Percentiles rank a stretch among this genome's conserved stretches.
phyloP scores from a whole-genome alignment of 2,797 vertebrate species.

The Thalassophryne amazonica region DNA sequence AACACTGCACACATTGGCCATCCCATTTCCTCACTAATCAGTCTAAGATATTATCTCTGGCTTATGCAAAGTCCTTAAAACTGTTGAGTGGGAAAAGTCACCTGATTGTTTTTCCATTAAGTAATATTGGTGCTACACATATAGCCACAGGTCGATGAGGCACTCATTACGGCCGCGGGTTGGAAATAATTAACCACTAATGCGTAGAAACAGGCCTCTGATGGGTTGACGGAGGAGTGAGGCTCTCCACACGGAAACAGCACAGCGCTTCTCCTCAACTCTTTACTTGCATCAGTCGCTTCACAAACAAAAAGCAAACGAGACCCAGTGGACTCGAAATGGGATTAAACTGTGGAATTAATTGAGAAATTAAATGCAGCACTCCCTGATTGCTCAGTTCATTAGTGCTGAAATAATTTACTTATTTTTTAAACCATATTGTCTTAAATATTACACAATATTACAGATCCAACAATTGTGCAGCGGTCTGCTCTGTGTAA shows the following conservation, averaged over 20 bases:
- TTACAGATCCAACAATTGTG: too few species aligned
- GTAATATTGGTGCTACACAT: conserved; percentile 62
- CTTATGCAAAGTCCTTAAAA: conserved; percentile 56
- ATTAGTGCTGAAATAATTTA: too few species aligned
- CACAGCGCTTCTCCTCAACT: conserved; percentile 24
- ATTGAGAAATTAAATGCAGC: conserved; percentile 6
- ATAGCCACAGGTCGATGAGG: conserved; percentile 74
- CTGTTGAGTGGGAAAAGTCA: conserved; percentile 38
- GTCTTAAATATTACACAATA: too few species aligned
- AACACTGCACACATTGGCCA: conserved; percentile 3
- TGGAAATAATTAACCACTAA: conserved; percentile 75
- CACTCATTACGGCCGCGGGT: conserved; percentile 65
- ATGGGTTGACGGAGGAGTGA: conserved; percentile 29
- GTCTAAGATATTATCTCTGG: conserved; percentile 39
- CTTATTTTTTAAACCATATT: too few species aligned
- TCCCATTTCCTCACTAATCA: conserved; percentile 51
- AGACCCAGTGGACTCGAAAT: conserved; percentile 16
- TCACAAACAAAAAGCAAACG: conserved; percentile 37
- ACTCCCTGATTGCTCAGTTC: background rate
- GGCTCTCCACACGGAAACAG: conserved; percentile 49
- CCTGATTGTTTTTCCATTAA: conserved; percentile 76
- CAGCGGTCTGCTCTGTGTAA: too few species aligned
- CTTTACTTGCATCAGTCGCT: conserved; percentile 47
- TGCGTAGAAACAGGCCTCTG: conserved; percentile 51
- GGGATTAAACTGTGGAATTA: conserved; percentile 34